phyloP scores from a whole-genome alignment of 1,140 invertebrate species.

The Melitaea cinxia region DNA sequence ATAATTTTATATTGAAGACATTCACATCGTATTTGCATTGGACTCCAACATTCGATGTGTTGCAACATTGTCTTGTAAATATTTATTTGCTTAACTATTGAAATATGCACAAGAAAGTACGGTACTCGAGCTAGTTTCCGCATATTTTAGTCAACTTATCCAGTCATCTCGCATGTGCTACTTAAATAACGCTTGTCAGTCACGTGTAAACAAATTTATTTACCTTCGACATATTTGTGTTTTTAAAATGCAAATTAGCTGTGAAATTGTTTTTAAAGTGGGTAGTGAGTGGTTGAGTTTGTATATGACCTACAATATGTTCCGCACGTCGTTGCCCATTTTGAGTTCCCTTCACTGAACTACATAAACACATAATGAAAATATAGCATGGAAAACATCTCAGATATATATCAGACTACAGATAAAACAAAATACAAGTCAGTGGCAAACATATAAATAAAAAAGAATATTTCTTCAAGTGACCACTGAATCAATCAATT shows the following conservation, averaged over 20 bases:
- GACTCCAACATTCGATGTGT: background rate
- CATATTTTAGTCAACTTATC: constrained; percentile 19
- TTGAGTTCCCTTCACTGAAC: too few relatives aligned
- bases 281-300: too few relatives aligned
- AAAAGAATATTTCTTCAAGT: too few relatives aligned
- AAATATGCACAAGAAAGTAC: constrained; percentile 13
- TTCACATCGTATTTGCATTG: constrained; percentile 8
- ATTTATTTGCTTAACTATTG: constrained; percentile 27
- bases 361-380: too few relatives aligned
- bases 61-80: constrained; percentile 9
- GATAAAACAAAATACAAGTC: too few relatives aligned
- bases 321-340: too few relatives aligned
- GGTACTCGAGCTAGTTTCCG: constrained; percentile 23
- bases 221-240: background rate
- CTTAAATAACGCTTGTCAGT: constrained; percentile 6
- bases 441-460: too few relatives aligned
- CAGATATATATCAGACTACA: too few relatives aligned
- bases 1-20: background rate
- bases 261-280: background rate
- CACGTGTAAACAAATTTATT: constrained; percentile 2
- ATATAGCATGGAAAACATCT: too few relatives aligned
- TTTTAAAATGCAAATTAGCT: constrained; percentile 1
- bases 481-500: too few relatives aligned
- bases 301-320: too few relatives aligned
- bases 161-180: constrained; percentile 13